Evolutionary conservation across 2,797 vertebrate genomes (phyloP), one percentile per base, ranked within the genome.

Genomic region (Cygnus olor): DNA sequence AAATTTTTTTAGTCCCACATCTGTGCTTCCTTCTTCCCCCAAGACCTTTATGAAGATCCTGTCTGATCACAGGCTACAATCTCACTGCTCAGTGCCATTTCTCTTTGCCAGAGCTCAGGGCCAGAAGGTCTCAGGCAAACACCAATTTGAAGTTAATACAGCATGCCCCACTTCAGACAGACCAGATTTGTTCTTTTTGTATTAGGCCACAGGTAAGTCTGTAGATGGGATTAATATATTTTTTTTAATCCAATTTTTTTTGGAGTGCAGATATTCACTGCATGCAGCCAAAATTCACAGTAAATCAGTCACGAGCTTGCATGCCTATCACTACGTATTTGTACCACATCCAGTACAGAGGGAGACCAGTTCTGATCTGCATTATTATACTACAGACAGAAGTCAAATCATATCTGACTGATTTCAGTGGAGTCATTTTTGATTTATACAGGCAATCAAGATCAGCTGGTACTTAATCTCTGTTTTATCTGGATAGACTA

Each of bases 171-270:
- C 58, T 88, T 88, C 73, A 89, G 63, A 76, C 53, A 51, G 32
- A 84, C 80, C 47, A 45, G 56, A 80, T 82, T 68, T 88, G 17
- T 71, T 82, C 68, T 74, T 94, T 94, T 80, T 91, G 11, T 64
- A 27, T 83, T 80, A 68, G 79, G 69, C 85, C 91, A 57, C 89
- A 95, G 91, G 91, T 94, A 94, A 94, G 8, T 96, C 94, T 96
- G 90, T 91, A 94, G 71, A 86, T 49, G 57, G 83, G 70, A 96
- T 95, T 95, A 93, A 86, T 81, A 51, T 85, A 18, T 25, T 47
- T 79, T 74, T 79, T 30, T 80, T 45, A 87, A 81, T 88, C 54
- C 42, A 25, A 1, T 25, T 84, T 82, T 95, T 91, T 71, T 44
- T 10, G 6, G 6, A 73, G 28, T 21, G 74, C 40, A 84, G 91